Conservation (phyloP, 2,888 invertebrate genomes). For the Melanostoma scalare region DNA sequence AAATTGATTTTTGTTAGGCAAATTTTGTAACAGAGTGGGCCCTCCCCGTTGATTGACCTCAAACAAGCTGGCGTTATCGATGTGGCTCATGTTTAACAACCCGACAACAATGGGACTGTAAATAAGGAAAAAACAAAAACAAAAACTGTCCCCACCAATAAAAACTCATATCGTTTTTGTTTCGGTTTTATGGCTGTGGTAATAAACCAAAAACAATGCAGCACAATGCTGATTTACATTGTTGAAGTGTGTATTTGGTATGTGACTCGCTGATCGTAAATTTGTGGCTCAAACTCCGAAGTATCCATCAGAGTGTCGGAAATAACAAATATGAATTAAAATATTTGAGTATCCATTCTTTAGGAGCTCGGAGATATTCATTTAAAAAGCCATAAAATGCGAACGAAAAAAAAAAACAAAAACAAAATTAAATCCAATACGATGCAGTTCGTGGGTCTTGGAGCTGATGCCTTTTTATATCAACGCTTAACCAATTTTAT, state of each 20-base stretch:
- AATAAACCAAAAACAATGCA: constrained; percentile 62
- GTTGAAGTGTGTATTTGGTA: constrained; percentile 6
- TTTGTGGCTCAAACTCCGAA: constrained; percentile 1
- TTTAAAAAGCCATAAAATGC: constrained; percentile 62
- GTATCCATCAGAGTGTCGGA: not conserved
- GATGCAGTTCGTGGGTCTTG: not conserved
- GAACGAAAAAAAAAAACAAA: constrained; percentile 40
- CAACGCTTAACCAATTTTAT: too few relatives aligned
- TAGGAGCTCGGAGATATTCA: constrained; percentile 40
- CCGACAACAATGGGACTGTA: constrained; percentile 48
- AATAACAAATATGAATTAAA: constrained; percentile 65
- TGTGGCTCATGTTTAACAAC: constrained; percentile 58
- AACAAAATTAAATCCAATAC: constrained; percentile 8
- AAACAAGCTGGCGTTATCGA: constrained; percentile 36
- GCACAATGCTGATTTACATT: constrained; percentile 63
- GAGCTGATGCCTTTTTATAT: too few relatives aligned
- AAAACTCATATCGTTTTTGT: constrained; percentile 65
- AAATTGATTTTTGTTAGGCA: constrained; percentile 45
- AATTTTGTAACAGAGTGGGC: constrained; percentile 6
- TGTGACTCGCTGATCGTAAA: constrained; percentile 1
- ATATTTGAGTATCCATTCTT: constrained; percentile 68
- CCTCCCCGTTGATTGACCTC: constrained; percentile 33
- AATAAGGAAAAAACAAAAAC: too few relatives aligned
- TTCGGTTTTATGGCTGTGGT: constrained; percentile 56
- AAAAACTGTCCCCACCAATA: constrained; percentile 57